A percentile compares a stretch with the other conserved stretches of the same genome.
phyloP scores from a whole-genome alignment of 2,113 vertebrate species.

The Stictonetta naevosa region DNA sequence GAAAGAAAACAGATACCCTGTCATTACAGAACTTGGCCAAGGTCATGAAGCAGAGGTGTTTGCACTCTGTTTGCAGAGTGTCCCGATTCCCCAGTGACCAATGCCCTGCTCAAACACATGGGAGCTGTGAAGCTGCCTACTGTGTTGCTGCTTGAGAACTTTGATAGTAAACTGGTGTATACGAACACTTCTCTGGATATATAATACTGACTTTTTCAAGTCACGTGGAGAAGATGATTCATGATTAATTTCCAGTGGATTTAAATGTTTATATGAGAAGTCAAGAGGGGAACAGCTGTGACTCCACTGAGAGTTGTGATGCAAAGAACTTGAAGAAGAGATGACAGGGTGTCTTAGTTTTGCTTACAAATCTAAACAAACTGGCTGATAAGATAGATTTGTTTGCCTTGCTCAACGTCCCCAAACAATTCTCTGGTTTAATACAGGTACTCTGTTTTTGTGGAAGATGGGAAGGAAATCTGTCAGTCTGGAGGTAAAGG shows the following conservation, averaged over 20 bases:
- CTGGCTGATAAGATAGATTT: background rate
- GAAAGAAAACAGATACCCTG: background rate
- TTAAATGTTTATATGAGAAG: background rate
- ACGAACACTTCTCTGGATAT: background rate
- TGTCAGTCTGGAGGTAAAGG: background rate
- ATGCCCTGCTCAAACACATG: background rate
- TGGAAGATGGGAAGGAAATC: background rate
- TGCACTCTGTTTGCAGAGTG: background rate
- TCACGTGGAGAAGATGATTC: background rate
- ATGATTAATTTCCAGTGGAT: background rate
- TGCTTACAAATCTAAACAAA: background rate
- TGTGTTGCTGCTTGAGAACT: rapidly evolving
- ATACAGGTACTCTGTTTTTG: background rate
- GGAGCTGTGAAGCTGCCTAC: background rate
- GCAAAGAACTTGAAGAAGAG: background rate
- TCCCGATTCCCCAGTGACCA: background rate
- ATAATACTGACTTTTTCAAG: background rate
- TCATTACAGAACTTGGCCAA: background rate
- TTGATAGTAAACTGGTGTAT: background rate
- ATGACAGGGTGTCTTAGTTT: background rate
- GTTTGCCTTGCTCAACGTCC: background rate
- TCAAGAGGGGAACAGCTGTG: background rate
- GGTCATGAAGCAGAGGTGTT: background rate
- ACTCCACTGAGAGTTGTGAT: background rate
- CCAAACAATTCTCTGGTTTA: background rate